These are phyloP conservation scores for Aphelinus atriplicis DNA, from an alignment of 1,140 invertebrate species.

Conservation along the genomic window DNA sequence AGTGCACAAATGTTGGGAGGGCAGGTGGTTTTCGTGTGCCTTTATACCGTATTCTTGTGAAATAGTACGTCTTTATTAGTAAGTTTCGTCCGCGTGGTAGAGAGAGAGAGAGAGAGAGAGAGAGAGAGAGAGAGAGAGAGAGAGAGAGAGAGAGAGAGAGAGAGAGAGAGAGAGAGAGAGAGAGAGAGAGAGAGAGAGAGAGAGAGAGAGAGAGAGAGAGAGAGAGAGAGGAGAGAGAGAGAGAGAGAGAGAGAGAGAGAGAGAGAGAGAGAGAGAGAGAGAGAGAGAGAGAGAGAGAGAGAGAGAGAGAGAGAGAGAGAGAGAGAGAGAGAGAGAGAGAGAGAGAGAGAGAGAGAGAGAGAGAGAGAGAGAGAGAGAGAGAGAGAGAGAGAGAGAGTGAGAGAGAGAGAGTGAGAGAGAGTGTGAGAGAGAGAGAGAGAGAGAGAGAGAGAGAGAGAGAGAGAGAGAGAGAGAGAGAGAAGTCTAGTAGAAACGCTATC, in stretches of 20 bases:
- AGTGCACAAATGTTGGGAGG: too few relatives aligned
- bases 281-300: conserved; percentile 36
- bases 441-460: conserved; percentile 20
- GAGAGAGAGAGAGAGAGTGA: conserved; percentile 27
- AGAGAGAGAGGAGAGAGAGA: conserved; percentile 35
- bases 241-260: conserved; percentile 38
- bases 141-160: conserved; percentile 13
- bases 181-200: too few relatives aligned
- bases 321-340: conserved; percentile 27
- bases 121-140: conserved; percentile 20
- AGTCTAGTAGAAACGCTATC: too few relatives aligned
- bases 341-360: conserved; percentile 39
- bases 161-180: too few relatives aligned
- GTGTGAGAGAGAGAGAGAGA: conserved; percentile 38
- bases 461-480: conserved; percentile 8
- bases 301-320: conserved; percentile 34
- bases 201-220: conserved; percentile 28
- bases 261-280: conserved; percentile 23
- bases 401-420: too few relatives aligned
- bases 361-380: conserved; percentile 30
- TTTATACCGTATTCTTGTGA: too few relatives aligned
- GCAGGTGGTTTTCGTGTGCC: too few relatives aligned
- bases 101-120: conserved; percentile 40
- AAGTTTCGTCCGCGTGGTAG: conserved; percentile 14
- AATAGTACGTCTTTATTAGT: too few relatives aligned